Evolutionary conservation across 2,113 vertebrate genomes (phyloP), one percentile per base, ranked within the genome.

Genomic region (Gnathonemus longibarbis): DNA sequence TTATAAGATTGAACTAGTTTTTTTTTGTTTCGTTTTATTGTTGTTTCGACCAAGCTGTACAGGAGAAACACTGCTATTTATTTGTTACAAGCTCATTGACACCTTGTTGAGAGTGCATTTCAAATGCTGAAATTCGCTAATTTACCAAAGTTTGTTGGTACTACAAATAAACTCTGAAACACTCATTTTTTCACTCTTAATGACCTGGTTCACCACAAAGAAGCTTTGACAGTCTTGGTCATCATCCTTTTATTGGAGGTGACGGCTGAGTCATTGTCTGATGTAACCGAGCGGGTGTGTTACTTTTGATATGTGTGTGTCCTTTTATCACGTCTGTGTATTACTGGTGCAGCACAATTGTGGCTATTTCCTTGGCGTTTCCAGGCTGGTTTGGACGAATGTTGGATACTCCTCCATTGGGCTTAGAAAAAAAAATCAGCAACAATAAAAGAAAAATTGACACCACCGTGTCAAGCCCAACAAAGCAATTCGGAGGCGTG

Each of bases 101-200:
- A 89, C 56, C 13, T 88, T 91, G 90, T 90, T 84, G 85, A 90
- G 80, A 91, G 86, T 91, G 90, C 90, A 89, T 91, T 93, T 91
- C 84, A 90, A 91, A 89, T 91, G 91, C 91, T 90, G 88, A 91
- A 89, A 86, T 90, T 93, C 91, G 91, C 92, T 91, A 93, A 93
- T 90, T 91, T 88, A 93, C 93, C 92, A 93, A 93, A 93, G 91
- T 93, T 91, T 91, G 88, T 93, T 93, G 92, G 93, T 92, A 91
- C 88, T 91, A 90, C 87, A 91, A 93, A 93, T 93, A 92, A 93
- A 93, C 58, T 90, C 88, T 89, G 11, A 84, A 91, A 83, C 39
- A 27, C 9, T 62, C 13, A 3, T n/a, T 48, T 3, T 87, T 8
- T 21, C 53, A 1, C 3, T 9, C 35, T 89, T 56, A 52, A 17